Evolutionary conservation across 2,888 invertebrate species (phyloP), one percentile per base, ranked within the genome.

Genomic region (Amblyjoppa fuscipennis): DNA sequence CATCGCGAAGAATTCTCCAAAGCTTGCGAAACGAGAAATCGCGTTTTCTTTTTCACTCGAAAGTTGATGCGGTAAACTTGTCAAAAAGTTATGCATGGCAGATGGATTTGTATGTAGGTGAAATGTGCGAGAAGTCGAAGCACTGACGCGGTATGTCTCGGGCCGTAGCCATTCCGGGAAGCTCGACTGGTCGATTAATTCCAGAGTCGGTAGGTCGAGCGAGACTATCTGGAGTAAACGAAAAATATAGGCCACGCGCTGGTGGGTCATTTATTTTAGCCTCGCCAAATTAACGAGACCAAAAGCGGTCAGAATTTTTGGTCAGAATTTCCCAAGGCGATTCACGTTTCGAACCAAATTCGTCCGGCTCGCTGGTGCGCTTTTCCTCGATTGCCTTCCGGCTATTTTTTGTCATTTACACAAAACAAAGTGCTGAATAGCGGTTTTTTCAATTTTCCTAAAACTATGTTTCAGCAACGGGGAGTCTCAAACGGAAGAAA

Each of bases 101-200:
- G 11, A 49, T 5, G 41, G 9, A 56, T 25, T n/a, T 25, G 9
- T 56, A 11, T 56, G 28, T 25, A 59, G 59, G 11, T 28, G 25
- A 25, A 28, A 59, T 59, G 25, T 28, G 28, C 13, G 25, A 45
- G 25, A 49, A 69, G 41, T 69, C 31, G 7, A 56, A 56, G 56
- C 56, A 56, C 20, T 56, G 7, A 3, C n/a, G 9, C 25, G 56
- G 20, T 2, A 59, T 59, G 45, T 59, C 28, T 59, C 59, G 28
- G 64, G 16, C 31, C 16, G 64, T 64, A 34, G 64, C 31, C 59
- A 11, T 64, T 11, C n/a, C 31, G 34, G 64, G 31, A 64, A 64
- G 34, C 38, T 64, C 25, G 34, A 7, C 13, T 16, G 31, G 38
- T 64, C 64, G 31, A 64, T 64, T 64, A 34, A 64, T 64, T 31